Base-by-base conservation (phyloP, 2,888 invertebrate species). In the Maniola hyperantus region DNA sequence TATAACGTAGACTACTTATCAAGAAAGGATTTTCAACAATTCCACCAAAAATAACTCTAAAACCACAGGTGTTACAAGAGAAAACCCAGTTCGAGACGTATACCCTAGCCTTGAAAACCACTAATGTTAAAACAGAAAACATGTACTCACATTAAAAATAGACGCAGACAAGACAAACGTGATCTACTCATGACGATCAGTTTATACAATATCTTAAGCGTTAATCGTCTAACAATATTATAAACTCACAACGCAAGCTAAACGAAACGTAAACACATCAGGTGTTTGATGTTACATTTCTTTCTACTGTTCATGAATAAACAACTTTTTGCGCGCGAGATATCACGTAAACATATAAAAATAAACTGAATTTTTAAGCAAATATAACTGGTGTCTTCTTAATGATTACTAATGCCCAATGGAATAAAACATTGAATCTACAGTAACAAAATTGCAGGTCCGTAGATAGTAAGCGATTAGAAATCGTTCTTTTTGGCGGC, bases 171-270 rank as follows among this genome's bases (percentile, higher is more conserved):
- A 53, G 39, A 42, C 53, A 53, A 53, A 39, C 51, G 62, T 39
- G 51, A 53, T 62, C 20, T 8, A 53, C 62, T 53, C 36, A 8
- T 39, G 15, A 6, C 60, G 11, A 51, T 51, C 42, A 36, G 62
- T 62, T 53, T 62, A 42, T 53, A 62, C 50, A 50, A 60, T 60
- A 50, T 53, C 36, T 61, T 61, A 57, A 70, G 51, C 65, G 59
- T 15, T 68, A 66, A 70, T 68, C 70, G 63, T 46, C 61, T 66
- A 55, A 70, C 64, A 68, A 59, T 64, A 66, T 70, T 70, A 66
- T 58, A 64, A 68, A 66, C 66, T 70, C 65, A 66, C 54, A 64
- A 54, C 53, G 58, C 46, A 53, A 54, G 61, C 66, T 50, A 58
- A 59, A 60, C 57, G 58, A 62, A 68, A 66, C 50, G 60, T 65